These are phyloP conservation scores for Corythaixoides concolor DNA, from an alignment of 2,113 vertebrate genomes.

Conservation along the genomic window DNA sequence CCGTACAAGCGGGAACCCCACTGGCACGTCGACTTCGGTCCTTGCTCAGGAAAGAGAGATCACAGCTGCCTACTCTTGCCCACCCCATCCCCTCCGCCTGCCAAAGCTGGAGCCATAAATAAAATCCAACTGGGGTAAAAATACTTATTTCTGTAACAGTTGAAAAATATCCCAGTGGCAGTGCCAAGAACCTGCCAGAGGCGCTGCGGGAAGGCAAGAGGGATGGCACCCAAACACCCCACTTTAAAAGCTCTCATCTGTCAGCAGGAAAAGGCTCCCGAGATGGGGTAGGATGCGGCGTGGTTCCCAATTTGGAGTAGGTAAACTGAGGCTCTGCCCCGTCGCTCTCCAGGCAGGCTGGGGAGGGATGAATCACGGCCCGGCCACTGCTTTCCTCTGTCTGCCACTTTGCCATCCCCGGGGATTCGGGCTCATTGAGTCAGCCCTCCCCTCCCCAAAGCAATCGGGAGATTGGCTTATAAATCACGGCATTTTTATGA, in stretches of 20 bases:
- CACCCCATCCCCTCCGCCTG: not conserved
- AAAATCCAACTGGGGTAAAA: conserved; percentile 21
- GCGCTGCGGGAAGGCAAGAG: not conserved
- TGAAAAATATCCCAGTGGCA: not conserved
- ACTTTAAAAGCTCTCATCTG: not conserved
- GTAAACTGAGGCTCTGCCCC: not conserved
- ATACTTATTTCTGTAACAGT: not conserved
- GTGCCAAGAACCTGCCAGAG: conserved; percentile 53
- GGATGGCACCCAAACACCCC: not conserved
- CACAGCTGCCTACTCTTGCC: not conserved
- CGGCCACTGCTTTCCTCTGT: rapidly evolving
- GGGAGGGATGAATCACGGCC: not conserved
- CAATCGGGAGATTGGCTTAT: not conserved
- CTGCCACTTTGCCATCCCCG: not conserved
- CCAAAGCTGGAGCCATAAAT: not conserved
- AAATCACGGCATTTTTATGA: not conserved
- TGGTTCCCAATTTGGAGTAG: rapidly evolving
- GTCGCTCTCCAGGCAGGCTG: not conserved
- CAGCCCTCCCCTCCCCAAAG: not conserved
- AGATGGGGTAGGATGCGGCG: rapidly evolving
- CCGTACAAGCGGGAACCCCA: not conserved
- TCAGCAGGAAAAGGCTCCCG: not conserved
- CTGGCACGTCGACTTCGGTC: not conserved
- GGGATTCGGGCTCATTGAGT: not conserved
- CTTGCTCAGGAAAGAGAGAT: not conserved